A percentile compares a stretch with the other conserved stretches of the same genome.
Conservation (phyloP, 2,797 vertebrate genomes). For the Gouania willdenowi region DNA sequence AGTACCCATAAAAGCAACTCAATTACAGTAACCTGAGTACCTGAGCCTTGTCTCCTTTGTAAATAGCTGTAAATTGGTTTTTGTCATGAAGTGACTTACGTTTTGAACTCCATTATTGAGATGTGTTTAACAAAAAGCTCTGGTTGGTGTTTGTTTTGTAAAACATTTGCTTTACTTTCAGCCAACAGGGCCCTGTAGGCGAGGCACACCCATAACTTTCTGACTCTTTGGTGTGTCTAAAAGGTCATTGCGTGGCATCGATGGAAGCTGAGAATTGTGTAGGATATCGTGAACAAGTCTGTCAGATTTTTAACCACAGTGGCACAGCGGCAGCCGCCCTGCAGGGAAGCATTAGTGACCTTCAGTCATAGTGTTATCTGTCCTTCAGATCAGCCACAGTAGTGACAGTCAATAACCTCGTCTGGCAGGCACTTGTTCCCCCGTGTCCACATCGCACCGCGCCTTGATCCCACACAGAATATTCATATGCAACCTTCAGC, state of each 20-base stretch:
- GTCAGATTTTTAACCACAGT: conserved; percentile 20
- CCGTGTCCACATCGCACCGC: conserved; percentile 1
- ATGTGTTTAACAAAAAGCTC: background rate
- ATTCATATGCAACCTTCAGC: background rate
- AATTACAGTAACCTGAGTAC: no score
- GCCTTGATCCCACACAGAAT: conserved; percentile 6
- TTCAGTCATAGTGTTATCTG: conserved; percentile 25
- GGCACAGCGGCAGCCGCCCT: conserved; percentile 3
- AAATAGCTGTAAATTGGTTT: no score
- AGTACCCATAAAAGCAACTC: no score
- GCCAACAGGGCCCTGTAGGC: background rate
- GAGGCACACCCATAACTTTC: conserved; percentile 5
- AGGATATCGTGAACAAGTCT: background rate
- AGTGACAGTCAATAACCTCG: conserved; percentile 36
- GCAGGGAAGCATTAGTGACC: background rate
- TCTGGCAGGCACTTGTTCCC: background rate
- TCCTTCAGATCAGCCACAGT: conserved; percentile 33
- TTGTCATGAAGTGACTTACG: no score
- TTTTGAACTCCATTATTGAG: background rate
- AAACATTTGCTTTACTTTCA: conserved; percentile 5
- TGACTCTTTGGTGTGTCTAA: background rate
- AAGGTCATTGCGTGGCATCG: background rate
- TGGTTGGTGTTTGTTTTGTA: background rate
- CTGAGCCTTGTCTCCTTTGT: no score
- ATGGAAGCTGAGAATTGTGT: conserved; percentile 6